Conservation (phyloP, 2,888 invertebrate species). For the Scaptomyza flava region DNA sequence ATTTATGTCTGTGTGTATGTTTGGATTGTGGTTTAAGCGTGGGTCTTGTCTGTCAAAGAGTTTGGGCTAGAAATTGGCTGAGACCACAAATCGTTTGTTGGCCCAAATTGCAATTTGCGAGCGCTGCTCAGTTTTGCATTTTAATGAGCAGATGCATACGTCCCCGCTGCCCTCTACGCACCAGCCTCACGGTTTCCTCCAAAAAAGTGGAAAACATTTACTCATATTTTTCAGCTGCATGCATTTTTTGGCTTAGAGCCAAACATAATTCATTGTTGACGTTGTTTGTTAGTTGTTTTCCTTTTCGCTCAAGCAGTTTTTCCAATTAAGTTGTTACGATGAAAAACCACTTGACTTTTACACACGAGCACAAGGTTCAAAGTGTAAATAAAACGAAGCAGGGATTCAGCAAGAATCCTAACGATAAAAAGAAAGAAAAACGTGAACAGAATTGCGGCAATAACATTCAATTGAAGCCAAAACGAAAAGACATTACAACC, state of each 20-base stretch:
- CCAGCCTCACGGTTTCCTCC: not conserved
- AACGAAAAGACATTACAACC: conserved; percentile 25
- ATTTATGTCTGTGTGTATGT: conserved; percentile 46
- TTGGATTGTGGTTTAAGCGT: not conserved
- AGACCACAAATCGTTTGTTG: conserved; percentile 62
- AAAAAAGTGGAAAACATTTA: conserved; percentile 37
- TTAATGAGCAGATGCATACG: conserved; percentile 47
- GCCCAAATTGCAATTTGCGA: conserved; percentile 62
- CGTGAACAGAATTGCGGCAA: conserved; percentile 25
- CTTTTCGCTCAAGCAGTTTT: conserved; percentile 43
- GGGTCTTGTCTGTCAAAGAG: conserved; percentile 25
- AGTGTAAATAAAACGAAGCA: conserved; percentile 28
- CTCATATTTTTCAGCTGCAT: conserved; percentile 44
- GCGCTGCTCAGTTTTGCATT: conserved; percentile 49
- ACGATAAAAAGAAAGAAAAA: conserved; percentile 19
- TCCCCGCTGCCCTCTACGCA: not conserved
- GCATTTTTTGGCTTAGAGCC: conserved; percentile 45
- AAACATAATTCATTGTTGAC: conserved; percentile 15
- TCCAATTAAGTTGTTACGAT: conserved; percentile 49
- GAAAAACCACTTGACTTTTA: conserved; percentile 65
- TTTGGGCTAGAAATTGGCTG: conserved; percentile 22
- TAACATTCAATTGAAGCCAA: conserved; percentile 56
- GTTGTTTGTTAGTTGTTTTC: conserved; percentile 2
- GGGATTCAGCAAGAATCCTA: conserved; percentile 5
- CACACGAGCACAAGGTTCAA: conserved; percentile 56